phyloP scores from a whole-genome alignment of 2,113 vertebrate genomes.

The Camelus dromedarius region DNA sequence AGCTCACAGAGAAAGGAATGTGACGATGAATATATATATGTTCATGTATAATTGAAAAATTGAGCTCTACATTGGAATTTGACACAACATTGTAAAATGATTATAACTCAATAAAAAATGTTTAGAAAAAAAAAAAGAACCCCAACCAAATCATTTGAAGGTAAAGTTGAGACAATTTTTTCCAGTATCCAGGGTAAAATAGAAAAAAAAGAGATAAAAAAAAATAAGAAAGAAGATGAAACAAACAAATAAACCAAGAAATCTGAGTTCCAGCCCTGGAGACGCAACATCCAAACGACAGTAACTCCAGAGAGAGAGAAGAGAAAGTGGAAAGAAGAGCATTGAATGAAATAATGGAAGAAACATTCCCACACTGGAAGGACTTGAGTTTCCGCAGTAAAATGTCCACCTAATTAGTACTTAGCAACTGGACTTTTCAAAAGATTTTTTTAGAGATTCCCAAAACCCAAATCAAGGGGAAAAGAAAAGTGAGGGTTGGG shows the following conservation, averaged over 20 bases:
- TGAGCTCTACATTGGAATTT: too few species aligned
- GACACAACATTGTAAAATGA: too few species aligned
- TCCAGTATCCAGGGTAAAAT: not conserved
- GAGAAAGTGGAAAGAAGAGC: not conserved
- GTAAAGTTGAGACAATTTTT: not conserved
- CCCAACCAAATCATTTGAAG: not conserved
- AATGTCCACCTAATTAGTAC: not conserved
- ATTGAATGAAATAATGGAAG: not conserved
- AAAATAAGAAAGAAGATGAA: not conserved
- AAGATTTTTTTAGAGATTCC: not conserved
- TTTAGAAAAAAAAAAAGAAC: not conserved
- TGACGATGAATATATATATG: too few species aligned
- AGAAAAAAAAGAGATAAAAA: not conserved
- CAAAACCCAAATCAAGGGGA: not conserved
- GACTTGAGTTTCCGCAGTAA: not conserved
- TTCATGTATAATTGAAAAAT: too few species aligned
- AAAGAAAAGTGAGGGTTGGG: not conserved
- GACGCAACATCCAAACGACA: not conserved
- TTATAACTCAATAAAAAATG: too few species aligned
- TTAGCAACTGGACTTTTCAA: not conserved
- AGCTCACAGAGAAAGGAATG: too few species aligned
- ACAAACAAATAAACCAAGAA: not conserved
- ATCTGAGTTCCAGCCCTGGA: not conserved
- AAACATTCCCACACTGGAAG: not conserved
- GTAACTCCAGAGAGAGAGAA: not conserved